phyloP scores from a whole-genome alignment of 1,140 invertebrate species.

The Cydia pomonella region DNA sequence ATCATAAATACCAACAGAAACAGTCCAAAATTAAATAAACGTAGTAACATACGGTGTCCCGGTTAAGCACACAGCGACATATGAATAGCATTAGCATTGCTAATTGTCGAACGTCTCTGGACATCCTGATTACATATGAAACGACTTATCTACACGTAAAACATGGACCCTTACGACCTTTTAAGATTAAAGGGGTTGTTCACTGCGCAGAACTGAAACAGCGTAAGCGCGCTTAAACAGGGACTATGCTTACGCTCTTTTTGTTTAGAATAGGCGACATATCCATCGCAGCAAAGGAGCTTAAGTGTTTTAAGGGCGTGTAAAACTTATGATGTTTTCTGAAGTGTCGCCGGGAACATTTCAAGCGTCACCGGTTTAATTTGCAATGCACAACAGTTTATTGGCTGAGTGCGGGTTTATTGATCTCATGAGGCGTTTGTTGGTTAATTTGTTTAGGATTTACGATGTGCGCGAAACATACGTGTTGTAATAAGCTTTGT shows the following conservation, averaged over 20 bases:
- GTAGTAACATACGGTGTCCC: constrained; percentile 3
- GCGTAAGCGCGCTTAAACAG: neutral
- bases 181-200: neutral
- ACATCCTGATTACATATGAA: neutral
- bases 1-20: neutral
- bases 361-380: constrained; percentile 14
- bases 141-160: neutral
- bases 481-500: constrained; percentile 14
- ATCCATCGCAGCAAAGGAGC: neutral
- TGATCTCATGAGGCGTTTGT: constrained; percentile 26
- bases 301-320: neutral
- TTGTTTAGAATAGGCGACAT: neutral
- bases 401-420: constrained; percentile 28
- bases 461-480: neutral
- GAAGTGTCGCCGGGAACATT: neutral
- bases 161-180: neutral
- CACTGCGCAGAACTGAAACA: neutral
- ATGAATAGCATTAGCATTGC: constrained; percentile 30
- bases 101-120: constrained; percentile 30
- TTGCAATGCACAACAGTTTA: constrained; percentile 32
- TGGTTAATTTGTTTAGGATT: constrained; percentile 21
- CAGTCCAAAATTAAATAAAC: neutral
- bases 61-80: constrained; percentile 12
- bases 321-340: neutral
- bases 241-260: neutral